A percentile compares a stretch with the other conserved stretches of the same genome.
These are phyloP conservation scores for Horisme vitalbata DNA, from an alignment of 2,888 invertebrate genomes.

Conservation along the genomic window DNA sequence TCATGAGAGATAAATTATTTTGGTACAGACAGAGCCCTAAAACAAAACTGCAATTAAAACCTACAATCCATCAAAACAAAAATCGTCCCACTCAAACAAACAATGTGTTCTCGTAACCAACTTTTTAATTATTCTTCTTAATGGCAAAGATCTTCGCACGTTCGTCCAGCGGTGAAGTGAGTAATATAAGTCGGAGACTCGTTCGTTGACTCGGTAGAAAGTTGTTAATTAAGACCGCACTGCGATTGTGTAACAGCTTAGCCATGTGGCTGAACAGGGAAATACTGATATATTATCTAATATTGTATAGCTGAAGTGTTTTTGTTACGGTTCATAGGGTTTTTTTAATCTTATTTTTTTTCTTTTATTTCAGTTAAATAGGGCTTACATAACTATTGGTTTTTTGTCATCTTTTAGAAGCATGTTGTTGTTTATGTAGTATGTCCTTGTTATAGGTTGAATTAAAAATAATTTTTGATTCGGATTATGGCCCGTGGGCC, in stretches of 20 bases:
- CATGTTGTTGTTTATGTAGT: too few species aligned
- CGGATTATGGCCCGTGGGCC: too few species aligned
- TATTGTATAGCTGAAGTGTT: neutral
- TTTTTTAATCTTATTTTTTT: slow-evolving; percentile 6
- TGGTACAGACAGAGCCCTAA: too few species aligned
- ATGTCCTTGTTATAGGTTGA: too few species aligned
- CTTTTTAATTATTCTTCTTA: slow-evolving; percentile 26
- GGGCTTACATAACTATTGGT: too few species aligned
- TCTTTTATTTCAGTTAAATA: too few species aligned
- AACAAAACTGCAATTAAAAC: neutral
- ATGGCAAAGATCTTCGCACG: slow-evolving; percentile 27
- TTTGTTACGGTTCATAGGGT: slow-evolving; percentile 6
- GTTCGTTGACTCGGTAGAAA: slow-evolving; percentile 78
- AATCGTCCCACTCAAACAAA: slow-evolving; percentile 4
- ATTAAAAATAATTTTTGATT: too few species aligned
- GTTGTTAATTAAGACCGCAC: slow-evolving; percentile 73
- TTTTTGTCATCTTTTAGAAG: too few species aligned
- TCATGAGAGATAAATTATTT: too few species aligned
- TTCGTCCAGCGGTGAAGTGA: slow-evolving; percentile 17
- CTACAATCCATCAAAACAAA: slow-evolving; percentile 6
- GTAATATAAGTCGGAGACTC: slow-evolving; percentile 36
- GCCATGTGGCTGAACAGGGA: slow-evolving; percentile 53
- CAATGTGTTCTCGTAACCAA: slow-evolving; percentile 30
- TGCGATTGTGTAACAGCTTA: slow-evolving; percentile 67
- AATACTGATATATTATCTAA: slow-evolving; percentile 33